phyloP scores from a whole-genome alignment of 2,113 vertebrate species.

The Triplophysa rosa region DNA sequence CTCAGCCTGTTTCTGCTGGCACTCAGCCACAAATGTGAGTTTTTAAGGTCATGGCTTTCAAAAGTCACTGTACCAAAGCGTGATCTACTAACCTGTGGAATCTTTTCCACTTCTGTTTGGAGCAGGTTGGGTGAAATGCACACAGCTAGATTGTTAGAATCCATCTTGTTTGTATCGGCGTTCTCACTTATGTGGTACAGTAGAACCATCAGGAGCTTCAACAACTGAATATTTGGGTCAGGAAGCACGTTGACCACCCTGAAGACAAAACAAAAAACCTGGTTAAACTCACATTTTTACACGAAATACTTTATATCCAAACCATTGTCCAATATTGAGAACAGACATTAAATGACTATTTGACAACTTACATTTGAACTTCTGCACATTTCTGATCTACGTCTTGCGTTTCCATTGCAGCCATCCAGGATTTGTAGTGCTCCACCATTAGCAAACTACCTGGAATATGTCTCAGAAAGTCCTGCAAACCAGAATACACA shows the following conservation, averaged over 20 bases:
- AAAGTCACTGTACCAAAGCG: not conserved
- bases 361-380: conserved; percentile 78
- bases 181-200: conserved; percentile 71
- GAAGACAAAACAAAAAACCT: conserved; percentile 4
- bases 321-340: no score
- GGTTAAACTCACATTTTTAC: not conserved
- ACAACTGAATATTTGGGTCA: conserved; percentile 69
- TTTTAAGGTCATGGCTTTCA: not conserved
- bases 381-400: conserved; percentile 70
- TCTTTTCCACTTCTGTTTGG: conserved; percentile 67
- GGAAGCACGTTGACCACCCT: conserved; percentile 78
- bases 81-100: conserved; percentile 70
- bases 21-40: conserved; percentile 1
- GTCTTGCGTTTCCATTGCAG: conserved; percentile 70
- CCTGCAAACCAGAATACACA: conserved; percentile 66
- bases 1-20: not conserved
- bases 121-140: conserved; percentile 82
- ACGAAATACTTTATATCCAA: not conserved
- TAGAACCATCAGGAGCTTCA: conserved; percentile 66
- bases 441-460: conserved; percentile 73
- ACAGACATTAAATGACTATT: not conserved
- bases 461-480: conserved; percentile 82
- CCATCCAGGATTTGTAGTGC: conserved; percentile 79
- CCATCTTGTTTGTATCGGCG: conserved; percentile 75
- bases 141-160: conserved; percentile 79